Evolutionary conservation across 2,888 invertebrate species (phyloP), one percentile per base, ranked within the genome.

Genomic region (Thumatha senex): DNA sequence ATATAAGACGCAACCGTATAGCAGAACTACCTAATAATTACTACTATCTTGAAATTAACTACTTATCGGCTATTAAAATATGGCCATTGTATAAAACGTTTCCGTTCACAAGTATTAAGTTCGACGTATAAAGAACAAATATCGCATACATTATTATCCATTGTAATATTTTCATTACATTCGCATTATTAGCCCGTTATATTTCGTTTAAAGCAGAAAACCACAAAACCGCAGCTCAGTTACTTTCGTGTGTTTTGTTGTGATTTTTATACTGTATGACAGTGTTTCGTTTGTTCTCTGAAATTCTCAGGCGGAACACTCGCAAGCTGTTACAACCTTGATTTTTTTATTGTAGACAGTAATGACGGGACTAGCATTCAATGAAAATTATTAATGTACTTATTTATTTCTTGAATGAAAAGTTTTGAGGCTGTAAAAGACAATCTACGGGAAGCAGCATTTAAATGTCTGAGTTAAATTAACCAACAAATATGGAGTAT

Each of bases 171-270:
- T 70, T 59, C 63, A 65, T 59, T 64, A 59, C 51, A 56, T 46
- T 62, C 50, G 59, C 53, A 61, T 67, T 67, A 72, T 69, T 66
- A 63, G 59, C 49, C 56, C 51, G 51, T 63, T 72, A 69, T 56
- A 66, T 67, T 63, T 66, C 65, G 56, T 69, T 73, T 70, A 62
- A 67, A 72, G 61, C 62, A 64, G 63, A 75, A 77, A 84, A 78
- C 84, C 83, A 63, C 80, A 76, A 76, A 82, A 80, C 86, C 84
- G 50, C 86, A 83, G 63, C 48, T 49, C 86, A 83, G 63, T 48
- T 55, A 72, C 72, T 80, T 84, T 80, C 31, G 33, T 81, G 74
- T 70, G 73, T 70, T 80, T 82, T 77, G 77, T 83, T 81, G 72
- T 80, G 84, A 87, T 86, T 85, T 81, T 72, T 61, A 56, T 60